These are phyloP conservation scores for Jacana jacana DNA, from an alignment of 2,113 vertebrate species.

Conservation along the genomic window DNA sequence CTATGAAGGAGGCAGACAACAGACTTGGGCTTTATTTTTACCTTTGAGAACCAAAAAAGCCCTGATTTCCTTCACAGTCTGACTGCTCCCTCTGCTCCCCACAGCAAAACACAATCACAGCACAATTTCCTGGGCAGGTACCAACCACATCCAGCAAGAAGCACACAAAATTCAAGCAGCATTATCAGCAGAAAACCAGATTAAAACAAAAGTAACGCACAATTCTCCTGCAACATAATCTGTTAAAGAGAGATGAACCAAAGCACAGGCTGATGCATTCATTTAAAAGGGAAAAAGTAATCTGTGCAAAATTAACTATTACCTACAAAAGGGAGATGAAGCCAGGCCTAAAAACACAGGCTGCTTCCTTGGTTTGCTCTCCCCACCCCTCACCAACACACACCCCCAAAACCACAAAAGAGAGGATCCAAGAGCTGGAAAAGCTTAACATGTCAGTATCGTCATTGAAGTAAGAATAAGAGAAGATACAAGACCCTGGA, in stretches of 20 bases:
- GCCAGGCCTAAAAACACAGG: background rate
- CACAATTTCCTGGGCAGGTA: background rate
- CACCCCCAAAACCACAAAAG: background rate
- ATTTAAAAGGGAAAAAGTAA: background rate
- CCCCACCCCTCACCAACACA: background rate
- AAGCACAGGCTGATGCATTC: background rate
- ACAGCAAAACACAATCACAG: background rate
- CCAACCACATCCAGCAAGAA: background rate
- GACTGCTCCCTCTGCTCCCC: background rate
- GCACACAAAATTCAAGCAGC: background rate
- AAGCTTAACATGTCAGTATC: background rate
- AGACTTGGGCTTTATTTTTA: background rate
- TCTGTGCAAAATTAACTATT: background rate
- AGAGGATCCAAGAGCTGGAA: background rate
- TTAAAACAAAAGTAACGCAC: background rate
- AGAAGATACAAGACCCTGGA: background rate
- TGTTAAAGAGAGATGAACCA: background rate
- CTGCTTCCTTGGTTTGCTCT: background rate
- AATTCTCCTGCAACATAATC: background rate
- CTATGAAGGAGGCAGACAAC: background rate
- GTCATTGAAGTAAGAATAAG: background rate
- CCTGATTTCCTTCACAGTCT: background rate
- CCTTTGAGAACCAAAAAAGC: background rate
- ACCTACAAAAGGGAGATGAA: background rate
- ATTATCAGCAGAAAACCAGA: background rate